Evolutionary conservation across 2,888 invertebrate species (phyloP), one percentile per base, ranked within the genome.

Genomic region (Athalia circularis): DNA sequence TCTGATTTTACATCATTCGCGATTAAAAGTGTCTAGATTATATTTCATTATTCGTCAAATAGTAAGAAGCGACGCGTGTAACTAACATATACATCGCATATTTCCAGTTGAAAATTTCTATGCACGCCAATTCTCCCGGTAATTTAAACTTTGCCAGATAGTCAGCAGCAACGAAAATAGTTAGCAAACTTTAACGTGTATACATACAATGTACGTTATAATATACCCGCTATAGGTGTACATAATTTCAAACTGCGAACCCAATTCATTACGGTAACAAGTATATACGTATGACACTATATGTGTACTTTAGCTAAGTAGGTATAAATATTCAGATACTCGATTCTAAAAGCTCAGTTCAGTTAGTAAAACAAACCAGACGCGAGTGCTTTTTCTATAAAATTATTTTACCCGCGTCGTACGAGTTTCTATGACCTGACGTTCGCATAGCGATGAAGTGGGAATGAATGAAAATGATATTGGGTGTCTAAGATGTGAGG

Each of bases 351-450:
- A 59, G 72, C 72, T 72, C 72, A 72, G 72, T 59, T 75, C 75
- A 50, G 75, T 75, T 75, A 54, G 15, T 11, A 52, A 75, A 52
- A 45, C 15, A 15, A 75, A 75, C 61, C 11, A 47, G 59, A 57
- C 29, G n/a, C n/a, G 4, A 29, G 59, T 13, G 43, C 43, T 75
- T 62, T 75, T 29, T 43, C n/a, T 29, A 29, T n/a, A 29, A 29
- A 29, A 29, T 29, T 29, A 29, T 29, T 29, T 2, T 29, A 29
- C 2, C 29, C 29, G 29, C 29, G 29, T 29, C 29, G 62, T 7
- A 75, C 84, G 83, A 85, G 85, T 85, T 85, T 85, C 85, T 85
- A 85, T 85, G 85, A 85, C 85, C 80, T 85, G 82, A 84, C 85
- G 84, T 83, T 82, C 78, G 80, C 59, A 68, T 84, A 84, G 84